Evolutionary conservation across 1,140 invertebrate genomes (phyloP), one percentile per base, ranked within the genome.

Genomic region (Drosophila leontia): DNA sequence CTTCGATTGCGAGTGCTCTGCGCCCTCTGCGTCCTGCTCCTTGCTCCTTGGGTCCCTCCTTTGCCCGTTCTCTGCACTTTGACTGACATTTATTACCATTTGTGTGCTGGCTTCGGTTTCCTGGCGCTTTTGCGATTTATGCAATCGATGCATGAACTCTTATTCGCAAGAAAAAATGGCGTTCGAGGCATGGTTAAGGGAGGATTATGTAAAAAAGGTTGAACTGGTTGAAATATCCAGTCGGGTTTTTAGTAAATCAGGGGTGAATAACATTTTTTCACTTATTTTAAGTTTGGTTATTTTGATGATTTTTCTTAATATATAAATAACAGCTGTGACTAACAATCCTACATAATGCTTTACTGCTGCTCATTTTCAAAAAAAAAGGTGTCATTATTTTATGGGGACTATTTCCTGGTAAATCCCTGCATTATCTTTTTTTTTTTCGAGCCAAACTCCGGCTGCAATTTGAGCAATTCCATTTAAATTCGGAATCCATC

Each of bases 51-150:
- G 13, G 15, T 11, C 26, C 37, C 35, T 65, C 45, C 45, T 41
- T 63, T 12, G 26, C 9, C 62, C 62, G 7, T 7, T 70, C 48
- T 35, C 67, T 81, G 60, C 65, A 71, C 78, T 76, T 75, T 71
- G 78, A 80, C 83, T 86, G 84, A 90, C 80, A 69, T 90, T 84
- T 90, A 88, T 88, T 84, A 67, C 77, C 85, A 78, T 84, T 88
- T 81, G 50, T 69, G 48, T 68, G 41, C 50, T 83, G 85, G 62
- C 63, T 68, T 68, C 67, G 67, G 80, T 84, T 88, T 78, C 68
- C 78, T 88, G 72, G 68, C 83, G 80, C 84, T 88, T 82, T 82
- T 59, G 61, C 63, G 67, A 83, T 68, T 84, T 85, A 78, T 84
- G 70, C 64, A 70, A 70, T 69, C 63, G 67, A 70, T 70, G 67